Base-by-base conservation (phyloP, 2,888 invertebrate species). In the Drosophila macrospina region DNA sequence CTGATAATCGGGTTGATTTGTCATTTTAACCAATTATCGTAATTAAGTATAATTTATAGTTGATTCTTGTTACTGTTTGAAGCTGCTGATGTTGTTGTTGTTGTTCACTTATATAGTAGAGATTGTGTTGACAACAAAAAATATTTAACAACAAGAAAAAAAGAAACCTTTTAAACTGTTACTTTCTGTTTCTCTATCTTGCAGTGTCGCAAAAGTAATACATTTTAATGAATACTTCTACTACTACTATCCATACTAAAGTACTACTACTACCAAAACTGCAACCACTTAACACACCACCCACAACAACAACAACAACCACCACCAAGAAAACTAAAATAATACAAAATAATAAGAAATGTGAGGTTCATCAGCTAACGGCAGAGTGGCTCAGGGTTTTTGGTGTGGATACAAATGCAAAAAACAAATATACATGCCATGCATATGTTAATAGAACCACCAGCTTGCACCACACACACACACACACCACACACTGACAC, bases 191-290 rank as follows among this genome's bases (percentile, higher is more conserved):
- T 88, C 78, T 90, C 82, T 91, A 89, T 90, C 66, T 91, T 90
- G 88, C 90, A 90, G 90, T 90, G 90, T 89, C 88, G 87, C 81
- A 90, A 89, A 88, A 89, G 82, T 91, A 90, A 87, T 65, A 73
- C 80, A 88, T 80, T 68, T 74, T 64, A 72, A 72, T 73, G 78
- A 64, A 74, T 72, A 62, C 68, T 71, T 66, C 75, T 80, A 70
- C 78, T 74, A 69, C 52, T 54, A 44, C 78, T 82, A 72, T 75
- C 85, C 80, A 76, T 83, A 83, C 80, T 80, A 73, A 74, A 57
- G 42, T 60, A 52, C 52, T 78, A 82, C 63, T 60, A 72, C 73
- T 63, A 81, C 69, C 45, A 80, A 69, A 64, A 60, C 45, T 62
- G 67, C 78, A 74, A 67, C 66, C 66, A 74, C 69, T 78, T 80